phyloP scores from a whole-genome alignment of 2,797 vertebrate species.

The Acipenser ruthenus region DNA sequence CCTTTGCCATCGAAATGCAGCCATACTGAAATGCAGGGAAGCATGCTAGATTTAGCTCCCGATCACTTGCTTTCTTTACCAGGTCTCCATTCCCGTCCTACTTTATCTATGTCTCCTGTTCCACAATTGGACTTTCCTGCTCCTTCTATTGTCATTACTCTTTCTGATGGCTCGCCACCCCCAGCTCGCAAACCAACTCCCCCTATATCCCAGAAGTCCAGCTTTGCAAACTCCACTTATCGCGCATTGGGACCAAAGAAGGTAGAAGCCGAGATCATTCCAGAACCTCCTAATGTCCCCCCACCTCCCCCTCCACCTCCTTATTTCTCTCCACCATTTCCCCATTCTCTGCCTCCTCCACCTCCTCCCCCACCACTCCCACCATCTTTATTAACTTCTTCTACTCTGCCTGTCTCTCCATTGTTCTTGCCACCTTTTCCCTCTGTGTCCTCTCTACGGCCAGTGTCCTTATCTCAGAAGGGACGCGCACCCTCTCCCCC shows the following conservation, averaged over 20 bases:
- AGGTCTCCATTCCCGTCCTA: constrained; percentile 44
- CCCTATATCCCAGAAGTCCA: constrained; percentile 58
- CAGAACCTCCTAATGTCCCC: constrained; percentile 55
- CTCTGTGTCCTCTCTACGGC: constrained; percentile 36
- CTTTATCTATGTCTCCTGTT: constrained; percentile 35
- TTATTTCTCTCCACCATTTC: constrained; percentile 32
- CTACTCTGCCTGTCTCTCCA: background rate
- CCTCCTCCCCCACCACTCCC: constrained; percentile 12
- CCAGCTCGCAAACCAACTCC: constrained; percentile 53
- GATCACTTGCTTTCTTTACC: constrained; percentile 53
- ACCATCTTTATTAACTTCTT: too few species aligned
- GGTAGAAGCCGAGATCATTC: constrained; percentile 60
- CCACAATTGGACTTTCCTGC: constrained; percentile 30
- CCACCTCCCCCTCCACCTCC: constrained; percentile 41
- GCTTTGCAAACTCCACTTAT: constrained; percentile 54
- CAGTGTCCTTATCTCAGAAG: constrained; percentile 30
- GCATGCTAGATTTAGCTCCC: constrained; percentile 42
- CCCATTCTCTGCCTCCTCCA: constrained; percentile 34
- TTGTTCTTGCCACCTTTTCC: constrained; percentile 36
- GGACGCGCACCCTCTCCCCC: constrained; percentile 25
- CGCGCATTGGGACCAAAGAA: constrained; percentile 55
- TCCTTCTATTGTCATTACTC: constrained; percentile 55
- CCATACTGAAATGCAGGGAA: constrained; percentile 27
- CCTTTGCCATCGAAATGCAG: constrained; percentile 42
- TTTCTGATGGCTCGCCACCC: constrained; percentile 50